Evolutionary conservation across 2,888 invertebrate genomes (phyloP), one percentile per base, ranked within the genome.

Genomic region (Galeruca laticollis): DNA sequence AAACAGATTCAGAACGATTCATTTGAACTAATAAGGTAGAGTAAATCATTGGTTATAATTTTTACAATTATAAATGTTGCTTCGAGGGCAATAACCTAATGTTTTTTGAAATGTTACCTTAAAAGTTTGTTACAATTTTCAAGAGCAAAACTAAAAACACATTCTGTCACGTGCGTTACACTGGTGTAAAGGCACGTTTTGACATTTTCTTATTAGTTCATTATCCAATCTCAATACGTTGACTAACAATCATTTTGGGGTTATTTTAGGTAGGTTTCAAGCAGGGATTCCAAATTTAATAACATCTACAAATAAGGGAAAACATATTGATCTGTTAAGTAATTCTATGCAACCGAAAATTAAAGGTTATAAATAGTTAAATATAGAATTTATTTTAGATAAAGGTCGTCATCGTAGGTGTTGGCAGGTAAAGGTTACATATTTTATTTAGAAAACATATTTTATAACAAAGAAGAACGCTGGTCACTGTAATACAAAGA

Each of bases 401-500:
- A 47, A 47, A 47, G 47, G 47, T 18, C n/a, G 6, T 26, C 26
- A 47, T 18, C 15, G 43, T 47, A 6, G 15, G 18, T 47, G 54
- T 54, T n/a, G 21, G 31, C 8, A 54, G 31, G 11, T 26, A 20
- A 15, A 9, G 10, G 49, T 49, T 15, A 18, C 18, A 54, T 33
- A 57, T 57, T 57, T 57, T 57, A 2, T 57, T 57, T 57, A 2
- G 35, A 57, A 57, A 35, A 57, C 15, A 57, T 18, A 57, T 57
- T 35, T n/a, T 18, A 18, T 26, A 57, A 64, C 64, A 64, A 64
- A 64, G 64, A 64, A 56, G 54, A 35, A 57, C 20, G 66, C 49
- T 21, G 31, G 51, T 62, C 62, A 51, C 26, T n/a, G 49, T 15
- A 54, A 31, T 40, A 64, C 56, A 54, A 64, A 56, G 64, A 31